Conservation (phyloP, 2,888 invertebrate species). For the Morpho achilles region DNA sequence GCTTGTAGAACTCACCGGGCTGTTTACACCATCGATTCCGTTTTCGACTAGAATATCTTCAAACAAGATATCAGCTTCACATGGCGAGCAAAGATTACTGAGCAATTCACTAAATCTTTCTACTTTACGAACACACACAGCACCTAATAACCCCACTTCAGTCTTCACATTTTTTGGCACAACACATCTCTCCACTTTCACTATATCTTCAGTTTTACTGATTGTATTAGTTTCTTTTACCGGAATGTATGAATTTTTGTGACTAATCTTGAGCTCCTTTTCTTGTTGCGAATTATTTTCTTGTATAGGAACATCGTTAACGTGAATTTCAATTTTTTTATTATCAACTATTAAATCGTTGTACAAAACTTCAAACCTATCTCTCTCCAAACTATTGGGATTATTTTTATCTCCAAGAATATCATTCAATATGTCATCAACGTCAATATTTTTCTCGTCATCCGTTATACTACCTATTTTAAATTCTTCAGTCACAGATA, state of each 20-base stretch:
- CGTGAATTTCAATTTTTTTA: conserved; percentile 36
- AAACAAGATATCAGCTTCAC: conserved; percentile 68
- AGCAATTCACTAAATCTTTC: conserved; percentile 75
- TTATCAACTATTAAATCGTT: conserved; percentile 53
- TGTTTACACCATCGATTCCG: conserved; percentile 53
- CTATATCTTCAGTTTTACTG: conserved; percentile 43
- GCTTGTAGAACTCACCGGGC: conserved; percentile 45
- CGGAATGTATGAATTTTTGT: conserved; percentile 53
- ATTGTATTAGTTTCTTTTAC: conserved; percentile 43
- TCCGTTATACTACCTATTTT: conserved; percentile 39
- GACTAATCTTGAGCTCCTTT: conserved; percentile 51
- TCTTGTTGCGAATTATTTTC: conserved; percentile 29
- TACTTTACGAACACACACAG: conserved; percentile 73
- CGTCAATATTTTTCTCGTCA: conserved; percentile 42
- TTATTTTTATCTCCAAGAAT: conserved; percentile 52
- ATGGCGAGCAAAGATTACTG: conserved; percentile 71
- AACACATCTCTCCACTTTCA: conserved; percentile 57
- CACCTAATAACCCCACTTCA: conserved; percentile 61
- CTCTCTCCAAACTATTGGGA: conserved; percentile 52
- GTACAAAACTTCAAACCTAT: conserved; percentile 63
- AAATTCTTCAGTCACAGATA: conserved; percentile 44
- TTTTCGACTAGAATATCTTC: conserved; percentile 70
- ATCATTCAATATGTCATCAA: conserved; percentile 62
- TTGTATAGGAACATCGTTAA: conserved; percentile 38
- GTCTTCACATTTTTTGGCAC: conserved; percentile 59